These are phyloP conservation scores for Eurosta solidaginis DNA, from an alignment of 1,140 invertebrate genomes.

Conservation along the genomic window DNA sequence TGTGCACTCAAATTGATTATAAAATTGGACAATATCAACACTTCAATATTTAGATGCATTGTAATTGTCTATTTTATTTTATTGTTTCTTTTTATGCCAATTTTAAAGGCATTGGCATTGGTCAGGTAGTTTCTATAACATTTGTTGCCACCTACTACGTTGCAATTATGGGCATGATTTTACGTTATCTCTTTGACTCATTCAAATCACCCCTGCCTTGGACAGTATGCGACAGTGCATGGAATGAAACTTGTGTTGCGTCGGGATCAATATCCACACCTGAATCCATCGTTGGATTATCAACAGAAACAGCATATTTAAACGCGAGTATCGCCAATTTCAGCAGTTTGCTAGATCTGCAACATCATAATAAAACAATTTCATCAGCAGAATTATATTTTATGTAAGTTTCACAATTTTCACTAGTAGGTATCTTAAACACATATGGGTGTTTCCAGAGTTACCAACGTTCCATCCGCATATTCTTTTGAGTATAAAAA, in stretches of 20 bases:
- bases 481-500: no score
- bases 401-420: conserved; percentile 47
- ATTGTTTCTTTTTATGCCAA: background rate
- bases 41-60: background rate
- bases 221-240: conserved; percentile 68
- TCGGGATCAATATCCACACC: conserved; percentile 44
- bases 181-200: conserved; percentile 71
- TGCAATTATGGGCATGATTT: conserved; percentile 72
- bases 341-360: background rate
- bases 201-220: conserved; percentile 70
- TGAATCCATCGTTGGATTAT: background rate
- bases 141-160: conserved; percentile 76
- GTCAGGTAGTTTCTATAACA: conserved; percentile 72
- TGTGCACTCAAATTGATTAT: background rate
- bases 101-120: conserved; percentile 72
- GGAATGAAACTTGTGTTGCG: conserved; percentile 62
- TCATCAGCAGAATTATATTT: conserved; percentile 59
- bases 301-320: background rate
- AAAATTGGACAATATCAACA: background rate
- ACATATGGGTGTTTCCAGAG: background rate
- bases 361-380: conserved; percentile 35
- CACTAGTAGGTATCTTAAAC: background rate
- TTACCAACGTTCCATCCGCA: no score
- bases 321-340: background rate
- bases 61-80: background rate